phyloP scores from a whole-genome alignment of 2,113 vertebrate genomes.

The Mixornis gularis region DNA sequence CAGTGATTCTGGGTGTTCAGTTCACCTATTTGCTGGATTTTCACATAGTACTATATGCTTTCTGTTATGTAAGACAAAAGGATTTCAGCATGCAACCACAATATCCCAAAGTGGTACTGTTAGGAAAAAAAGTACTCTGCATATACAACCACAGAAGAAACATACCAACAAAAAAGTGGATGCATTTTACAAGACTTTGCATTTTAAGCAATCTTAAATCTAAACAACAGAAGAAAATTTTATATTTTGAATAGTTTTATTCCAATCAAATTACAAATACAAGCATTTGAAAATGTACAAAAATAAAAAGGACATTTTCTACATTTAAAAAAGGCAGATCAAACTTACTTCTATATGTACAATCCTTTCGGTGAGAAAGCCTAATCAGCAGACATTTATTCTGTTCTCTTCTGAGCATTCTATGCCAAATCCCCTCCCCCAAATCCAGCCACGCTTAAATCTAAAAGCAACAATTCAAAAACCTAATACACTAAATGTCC shows the following conservation, averaged over 20 bases:
- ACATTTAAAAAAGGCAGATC: constrained; percentile 17
- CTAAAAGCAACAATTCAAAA: neutral
- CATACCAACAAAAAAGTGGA: neutral
- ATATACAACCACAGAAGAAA: neutral
- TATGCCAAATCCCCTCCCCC: neutral
- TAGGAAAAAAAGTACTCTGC: neutral
- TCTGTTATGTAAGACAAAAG: neutral
- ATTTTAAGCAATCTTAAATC: neutral
- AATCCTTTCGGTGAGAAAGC: neutral
- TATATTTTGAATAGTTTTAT: constrained; percentile 54
- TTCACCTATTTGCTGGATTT: neutral
- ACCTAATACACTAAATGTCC: neutral
- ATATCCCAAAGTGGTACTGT: neutral
- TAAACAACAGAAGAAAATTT: neutral
- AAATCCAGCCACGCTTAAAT: neutral
- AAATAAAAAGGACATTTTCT: constrained; percentile 58
- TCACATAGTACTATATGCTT: neutral
- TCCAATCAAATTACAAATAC: constrained; percentile 43
- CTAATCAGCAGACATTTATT: neutral
- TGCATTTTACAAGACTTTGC: neutral
- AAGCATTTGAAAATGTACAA: constrained; percentile 51
- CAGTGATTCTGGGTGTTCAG: neutral
- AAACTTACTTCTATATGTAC: neutral
- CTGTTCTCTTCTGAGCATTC: neutral
- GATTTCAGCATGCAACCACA: neutral